Conservation (phyloP, 2,888 invertebrate species). For the Drosophila longiperda region DNA sequence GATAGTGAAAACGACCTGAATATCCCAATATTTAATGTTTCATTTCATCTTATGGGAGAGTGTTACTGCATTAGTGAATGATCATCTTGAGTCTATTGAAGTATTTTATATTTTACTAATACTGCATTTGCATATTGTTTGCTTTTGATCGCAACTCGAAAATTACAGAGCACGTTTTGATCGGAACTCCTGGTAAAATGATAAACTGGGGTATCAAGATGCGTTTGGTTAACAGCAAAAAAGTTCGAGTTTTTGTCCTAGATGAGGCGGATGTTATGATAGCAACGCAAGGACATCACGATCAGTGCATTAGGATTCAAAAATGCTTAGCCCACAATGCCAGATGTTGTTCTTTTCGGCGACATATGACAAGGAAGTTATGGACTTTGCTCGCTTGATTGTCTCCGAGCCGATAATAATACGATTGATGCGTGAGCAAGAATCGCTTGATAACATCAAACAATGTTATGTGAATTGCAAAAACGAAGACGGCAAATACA, state of each 20-base stretch:
- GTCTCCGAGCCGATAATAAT: constrained; percentile 96
- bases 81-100: not conserved
- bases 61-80: not conserved
- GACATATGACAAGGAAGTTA: constrained; percentile 96
- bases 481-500: constrained; percentile 94
- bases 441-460: constrained; percentile 97
- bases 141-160: constrained; percentile 89
- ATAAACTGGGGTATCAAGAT: constrained; percentile 96
- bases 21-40: not conserved
- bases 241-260: constrained; percentile 97
- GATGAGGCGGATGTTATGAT: constrained; percentile 99
- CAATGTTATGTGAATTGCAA: constrained; percentile 97
- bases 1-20: too few relatives aligned
- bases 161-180: constrained; percentile 95
- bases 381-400: constrained; percentile 98
- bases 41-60: not conserved
- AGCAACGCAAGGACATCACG: constrained; percentile 98
- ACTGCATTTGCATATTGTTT: constrained; percentile 7
- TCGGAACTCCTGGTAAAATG: constrained; percentile 99
- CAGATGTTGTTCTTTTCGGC: constrained; percentile 99
- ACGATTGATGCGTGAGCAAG: constrained; percentile 94
- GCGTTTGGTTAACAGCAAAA: constrained; percentile 92
- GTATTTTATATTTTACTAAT: not conserved
- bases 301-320: constrained; percentile 98
- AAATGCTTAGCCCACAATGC: constrained; percentile 87